Conservation (phyloP, 2,888 invertebrate genomes). For the Lasioglossum pauxillum region DNA sequence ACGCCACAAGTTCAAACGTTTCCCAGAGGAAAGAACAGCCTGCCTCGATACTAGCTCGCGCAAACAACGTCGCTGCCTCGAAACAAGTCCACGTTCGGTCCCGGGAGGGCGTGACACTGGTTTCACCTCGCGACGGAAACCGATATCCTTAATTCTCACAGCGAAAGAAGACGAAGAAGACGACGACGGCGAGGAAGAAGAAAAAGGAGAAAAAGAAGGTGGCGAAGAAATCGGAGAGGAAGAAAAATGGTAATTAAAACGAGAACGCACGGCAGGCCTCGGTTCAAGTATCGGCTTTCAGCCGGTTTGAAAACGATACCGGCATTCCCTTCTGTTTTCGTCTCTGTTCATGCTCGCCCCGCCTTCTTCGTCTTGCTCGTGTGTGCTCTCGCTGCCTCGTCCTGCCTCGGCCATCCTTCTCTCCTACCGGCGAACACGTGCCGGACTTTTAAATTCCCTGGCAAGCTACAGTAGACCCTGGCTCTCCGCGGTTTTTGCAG, state of each 20-base stretch:
- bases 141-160: conserved; percentile 73
- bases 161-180: conserved; percentile 37
- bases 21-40: not conserved
- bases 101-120: conserved; percentile 29
- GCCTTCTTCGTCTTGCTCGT: conserved; percentile 16
- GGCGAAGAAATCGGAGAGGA: conserved; percentile 77
- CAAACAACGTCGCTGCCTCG: not conserved
- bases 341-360: conserved; percentile 3
- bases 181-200: conserved; percentile 26
- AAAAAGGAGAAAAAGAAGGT: conserved; percentile 25
- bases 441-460: conserved; percentile 62
- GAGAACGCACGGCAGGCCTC: conserved; percentile 73
- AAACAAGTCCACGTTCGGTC: not conserved
- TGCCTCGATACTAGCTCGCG: not conserved
- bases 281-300: conserved; percentile 76
- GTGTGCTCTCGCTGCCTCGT: not conserved
- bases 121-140: conserved; percentile 57
- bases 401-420: not conserved
- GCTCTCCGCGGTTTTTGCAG: conserved; percentile 54
- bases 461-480: conserved; percentile 17
- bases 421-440: conserved; percentile 53
- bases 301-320: conserved; percentile 79
- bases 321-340: conserved; percentile 58
- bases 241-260: conserved; percentile 81
- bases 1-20: not conserved